Conservation (phyloP, 1,140 invertebrate genomes). For the Condylostylus longicornis region DNA sequence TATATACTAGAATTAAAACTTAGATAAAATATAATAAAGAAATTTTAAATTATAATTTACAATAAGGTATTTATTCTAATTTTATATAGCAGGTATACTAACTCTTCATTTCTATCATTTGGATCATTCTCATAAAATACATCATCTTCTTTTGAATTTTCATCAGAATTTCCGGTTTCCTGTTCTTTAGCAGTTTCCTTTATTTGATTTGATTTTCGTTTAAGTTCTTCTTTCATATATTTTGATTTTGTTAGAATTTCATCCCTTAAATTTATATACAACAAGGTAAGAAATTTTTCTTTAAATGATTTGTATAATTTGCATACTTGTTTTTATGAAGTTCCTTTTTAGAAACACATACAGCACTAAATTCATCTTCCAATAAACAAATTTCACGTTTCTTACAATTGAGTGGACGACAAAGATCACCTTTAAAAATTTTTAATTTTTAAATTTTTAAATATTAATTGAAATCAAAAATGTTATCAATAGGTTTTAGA, state of each 20-base stretch:
- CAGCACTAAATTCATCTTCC: slow-evolving; percentile 70
- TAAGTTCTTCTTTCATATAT: slow-evolving; percentile 37
- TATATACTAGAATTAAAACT: no score
- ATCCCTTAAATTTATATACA: slow-evolving; percentile 37
- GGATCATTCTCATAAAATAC: slow-evolving; percentile 57
- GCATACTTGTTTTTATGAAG: slow-evolving; percentile 65
- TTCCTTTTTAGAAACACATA: slow-evolving; percentile 75
- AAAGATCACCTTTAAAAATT: slow-evolving; percentile 64
- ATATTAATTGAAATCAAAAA: no score
- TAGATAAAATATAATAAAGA: no score
- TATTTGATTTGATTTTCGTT: slow-evolving; percentile 25
- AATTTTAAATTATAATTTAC: no score
- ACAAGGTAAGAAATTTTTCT: slow-evolving; percentile 19
- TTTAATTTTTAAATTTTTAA: no score
- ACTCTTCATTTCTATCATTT: slow-evolving; percentile 46
- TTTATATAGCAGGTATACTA: no score
- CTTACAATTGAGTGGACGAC: slow-evolving; percentile 70
- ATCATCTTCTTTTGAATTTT: slow-evolving; percentile 48
- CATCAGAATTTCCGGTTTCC: slow-evolving; percentile 33
- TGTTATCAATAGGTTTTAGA: no score
- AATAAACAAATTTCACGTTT: slow-evolving; percentile 75
- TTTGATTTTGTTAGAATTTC: slow-evolving; percentile 52
- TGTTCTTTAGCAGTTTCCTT: no score
- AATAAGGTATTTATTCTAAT: no score
- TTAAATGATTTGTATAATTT: background rate